Conservation (phyloP, 2,888 invertebrate species). For the Caenorhabditis japonica region DNA sequence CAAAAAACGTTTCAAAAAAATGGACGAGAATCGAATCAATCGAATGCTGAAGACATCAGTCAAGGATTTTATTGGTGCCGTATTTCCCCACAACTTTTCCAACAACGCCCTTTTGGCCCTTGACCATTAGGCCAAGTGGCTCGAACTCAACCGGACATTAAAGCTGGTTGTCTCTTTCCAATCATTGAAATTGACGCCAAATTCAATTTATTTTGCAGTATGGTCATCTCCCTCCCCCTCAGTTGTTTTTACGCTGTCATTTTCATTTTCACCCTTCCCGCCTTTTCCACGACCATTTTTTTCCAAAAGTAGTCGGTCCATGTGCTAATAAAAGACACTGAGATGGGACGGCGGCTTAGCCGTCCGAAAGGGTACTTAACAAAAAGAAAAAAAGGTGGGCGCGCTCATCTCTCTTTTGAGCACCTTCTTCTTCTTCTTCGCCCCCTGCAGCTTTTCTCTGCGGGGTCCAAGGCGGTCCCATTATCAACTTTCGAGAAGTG, state of each 20-base stretch:
- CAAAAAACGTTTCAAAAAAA: too few relatives aligned
- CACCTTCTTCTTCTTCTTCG: not conserved
- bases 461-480: too few relatives aligned
- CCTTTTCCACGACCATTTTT: slow-evolving; percentile 8
- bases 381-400: slow-evolving; percentile 10
- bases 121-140: slow-evolving; percentile 15
- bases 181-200: slow-evolving; percentile 25
- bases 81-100: too few relatives aligned
- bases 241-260: slow-evolving; percentile 27
- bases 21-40: too few relatives aligned
- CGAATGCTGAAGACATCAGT: too few relatives aligned
- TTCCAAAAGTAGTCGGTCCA: not conserved
- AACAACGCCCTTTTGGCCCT: slow-evolving; percentile 2
- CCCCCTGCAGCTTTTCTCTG: too few relatives aligned
- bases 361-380: slow-evolving; percentile 12
- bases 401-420: slow-evolving; percentile 2
- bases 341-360: slow-evolving; percentile 19
- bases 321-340: slow-evolving; percentile 27
- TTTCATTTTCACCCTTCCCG: not conserved
- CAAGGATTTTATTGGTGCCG: too few relatives aligned
- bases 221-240: not conserved
- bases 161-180: slow-evolving; percentile 23
- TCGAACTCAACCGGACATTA: slow-evolving; percentile 15
- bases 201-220: slow-evolving; percentile 44
- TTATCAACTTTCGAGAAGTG: slow-evolving; percentile 30